Conservation (phyloP, 1,140 invertebrate genomes). For the Chlorops oryzae region DNA sequence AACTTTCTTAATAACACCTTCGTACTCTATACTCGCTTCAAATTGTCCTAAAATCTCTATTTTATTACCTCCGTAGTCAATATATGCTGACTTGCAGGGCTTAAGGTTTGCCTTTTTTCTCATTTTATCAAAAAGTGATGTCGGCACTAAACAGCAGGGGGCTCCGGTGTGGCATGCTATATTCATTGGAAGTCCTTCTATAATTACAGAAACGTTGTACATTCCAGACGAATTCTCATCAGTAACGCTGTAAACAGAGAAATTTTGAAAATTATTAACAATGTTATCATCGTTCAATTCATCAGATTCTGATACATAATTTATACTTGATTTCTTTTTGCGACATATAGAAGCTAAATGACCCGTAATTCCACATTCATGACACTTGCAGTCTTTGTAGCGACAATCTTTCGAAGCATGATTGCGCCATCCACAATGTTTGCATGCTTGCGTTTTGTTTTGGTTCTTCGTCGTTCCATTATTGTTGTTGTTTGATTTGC, state of each 20-base stretch:
- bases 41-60: constrained; percentile 11
- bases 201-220: constrained; percentile 2
- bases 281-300: background rate
- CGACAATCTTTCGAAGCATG: background rate
- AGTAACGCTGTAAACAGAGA: constrained; percentile 8
- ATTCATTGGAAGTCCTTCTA: constrained; percentile 6
- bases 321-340: constrained; percentile 1
- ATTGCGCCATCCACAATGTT: background rate
- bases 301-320: constrained; percentile 11
- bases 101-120: constrained; percentile 6
- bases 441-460: background rate
- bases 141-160: constrained; percentile 9
- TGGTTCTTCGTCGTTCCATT: background rate
- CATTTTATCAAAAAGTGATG: constrained; percentile 2
- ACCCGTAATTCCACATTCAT: constrained; percentile 5
- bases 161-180: constrained; percentile 1
- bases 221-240: constrained; percentile 3
- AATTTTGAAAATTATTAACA: constrained; percentile 6
- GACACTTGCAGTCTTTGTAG: background rate
- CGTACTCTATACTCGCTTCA: constrained; percentile 3
- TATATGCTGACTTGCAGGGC: constrained; percentile 3
- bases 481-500: background rate
- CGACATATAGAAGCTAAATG: constrained; percentile 8
- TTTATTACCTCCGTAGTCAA: constrained; percentile 9
- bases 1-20: constrained; percentile 5